Evolutionary conservation across 2,797 vertebrate species (phyloP).

Genomic region (Gymnopithys bicolor): DNA sequence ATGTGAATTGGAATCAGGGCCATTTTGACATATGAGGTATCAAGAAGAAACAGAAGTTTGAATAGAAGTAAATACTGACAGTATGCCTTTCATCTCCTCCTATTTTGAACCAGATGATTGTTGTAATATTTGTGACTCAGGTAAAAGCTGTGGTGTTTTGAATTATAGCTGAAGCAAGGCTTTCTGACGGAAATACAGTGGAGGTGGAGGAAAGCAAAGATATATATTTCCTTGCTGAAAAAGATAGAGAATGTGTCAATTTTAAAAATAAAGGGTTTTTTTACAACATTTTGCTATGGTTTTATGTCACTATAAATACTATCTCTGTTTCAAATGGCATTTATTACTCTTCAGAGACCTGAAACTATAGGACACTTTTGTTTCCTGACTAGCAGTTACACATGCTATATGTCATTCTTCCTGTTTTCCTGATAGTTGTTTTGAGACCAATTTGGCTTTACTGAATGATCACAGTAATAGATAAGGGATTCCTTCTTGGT

Average conservation of each 20-base stretch:
- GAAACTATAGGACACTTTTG: constrained; percentile 14
- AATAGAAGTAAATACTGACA: background rate
- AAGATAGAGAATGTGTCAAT: background rate
- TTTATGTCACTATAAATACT: constrained; percentile 61
- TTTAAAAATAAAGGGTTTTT: constrained; percentile 39
- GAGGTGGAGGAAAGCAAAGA: background rate
- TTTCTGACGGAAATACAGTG: background rate
- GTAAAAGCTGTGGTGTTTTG: background rate
- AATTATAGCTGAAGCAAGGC: background rate
- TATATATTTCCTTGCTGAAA: background rate
- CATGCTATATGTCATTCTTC: constrained; percentile 15
- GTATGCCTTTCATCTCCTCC: background rate
- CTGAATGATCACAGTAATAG: constrained; percentile 6
- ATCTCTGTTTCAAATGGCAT: constrained; percentile 46
- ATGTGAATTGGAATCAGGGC: background rate
- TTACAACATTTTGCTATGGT: background rate
- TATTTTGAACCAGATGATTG: background rate
- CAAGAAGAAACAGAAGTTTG: background rate
- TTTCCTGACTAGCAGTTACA: constrained; percentile 36
- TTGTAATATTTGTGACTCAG: constrained; percentile 7
- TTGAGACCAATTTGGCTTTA: constrained; percentile 51
- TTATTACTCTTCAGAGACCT: constrained; percentile 40
- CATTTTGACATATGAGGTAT: background rate
- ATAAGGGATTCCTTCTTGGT: background rate
- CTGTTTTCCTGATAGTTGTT: constrained; percentile 28